Conservation (phyloP, 2,113 vertebrate genomes). For the Jacana jacana region DNA sequence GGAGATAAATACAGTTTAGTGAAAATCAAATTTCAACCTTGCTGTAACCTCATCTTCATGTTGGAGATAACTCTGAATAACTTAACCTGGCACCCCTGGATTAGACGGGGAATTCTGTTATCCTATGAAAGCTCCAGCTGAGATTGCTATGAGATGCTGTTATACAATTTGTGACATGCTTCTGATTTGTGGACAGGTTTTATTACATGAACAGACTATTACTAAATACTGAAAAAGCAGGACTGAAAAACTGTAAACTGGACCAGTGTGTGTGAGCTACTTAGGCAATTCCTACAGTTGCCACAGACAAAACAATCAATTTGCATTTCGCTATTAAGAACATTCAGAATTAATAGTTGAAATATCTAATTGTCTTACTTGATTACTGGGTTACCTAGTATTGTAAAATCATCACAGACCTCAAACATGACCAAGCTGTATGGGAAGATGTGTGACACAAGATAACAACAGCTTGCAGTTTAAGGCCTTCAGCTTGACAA, state of each 20-base stretch:
- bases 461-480: accelerated
- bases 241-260: background rate
- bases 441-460: background rate
- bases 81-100: background rate
- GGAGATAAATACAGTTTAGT: background rate
- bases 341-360: background rate
- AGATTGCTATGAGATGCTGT: background rate
- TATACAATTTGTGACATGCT: background rate
- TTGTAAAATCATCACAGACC: background rate
- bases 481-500: background rate
- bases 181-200: background rate
- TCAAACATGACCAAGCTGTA: background rate
- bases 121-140: background rate
- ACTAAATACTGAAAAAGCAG: background rate
- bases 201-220: background rate
- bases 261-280: background rate
- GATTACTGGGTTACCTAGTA: background rate
- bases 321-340: background rate
- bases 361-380: background rate
- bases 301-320: background rate
- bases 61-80: background rate
- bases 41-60: background rate
- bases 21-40: background rate
- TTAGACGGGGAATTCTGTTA: background rate
- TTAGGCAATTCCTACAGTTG: background rate